phyloP scores from a whole-genome alignment of 2,888 invertebrate species.

The Cyaniris semiargus region DNA sequence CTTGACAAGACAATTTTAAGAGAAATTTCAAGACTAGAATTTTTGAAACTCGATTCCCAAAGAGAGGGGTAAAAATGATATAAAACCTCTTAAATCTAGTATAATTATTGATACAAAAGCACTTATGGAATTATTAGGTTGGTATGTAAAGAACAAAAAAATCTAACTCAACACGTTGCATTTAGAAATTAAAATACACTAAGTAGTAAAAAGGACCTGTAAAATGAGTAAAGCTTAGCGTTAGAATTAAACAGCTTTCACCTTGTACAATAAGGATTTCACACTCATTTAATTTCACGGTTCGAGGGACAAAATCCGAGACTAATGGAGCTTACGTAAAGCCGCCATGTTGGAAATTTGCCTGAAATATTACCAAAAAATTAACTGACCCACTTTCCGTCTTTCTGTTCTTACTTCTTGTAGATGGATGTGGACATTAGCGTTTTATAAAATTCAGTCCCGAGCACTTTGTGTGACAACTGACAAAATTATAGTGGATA shows the following conservation, averaged over 20 bases:
- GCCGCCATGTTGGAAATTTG: conserved; percentile 26
- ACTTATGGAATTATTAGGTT: no score
- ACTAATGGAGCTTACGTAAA: conserved; percentile 42
- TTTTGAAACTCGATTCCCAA: no score
- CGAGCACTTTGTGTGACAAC: neutral
- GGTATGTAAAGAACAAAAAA: neutral
- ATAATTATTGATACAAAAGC: no score
- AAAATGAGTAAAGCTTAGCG: conserved; percentile 42
- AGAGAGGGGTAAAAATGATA: no score
- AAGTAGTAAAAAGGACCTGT: conserved; percentile 41
- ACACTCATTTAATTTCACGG: conserved; percentile 61
- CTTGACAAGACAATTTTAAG: no score
- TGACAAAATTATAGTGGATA: no score
- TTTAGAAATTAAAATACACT: conserved; percentile 40
- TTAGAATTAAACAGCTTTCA: conserved; percentile 62
- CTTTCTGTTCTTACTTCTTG: conserved; percentile 12
- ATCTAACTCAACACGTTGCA: neutral
- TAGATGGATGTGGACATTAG: neutral
- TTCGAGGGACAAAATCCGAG: conserved; percentile 50
- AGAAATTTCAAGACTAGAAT: no score
- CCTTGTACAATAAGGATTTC: conserved; percentile 59
- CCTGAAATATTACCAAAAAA: conserved; percentile 28
- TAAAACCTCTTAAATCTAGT: neutral
- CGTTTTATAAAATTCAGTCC: neutral
- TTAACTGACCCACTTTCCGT: conserved; percentile 12